Percentiles rank a stretch among this genome's conserved stretches.
These are phyloP conservation scores for Etheostoma perlongum DNA, from an alignment of 2,797 vertebrate genomes.

Conservation along the genomic window DNA sequence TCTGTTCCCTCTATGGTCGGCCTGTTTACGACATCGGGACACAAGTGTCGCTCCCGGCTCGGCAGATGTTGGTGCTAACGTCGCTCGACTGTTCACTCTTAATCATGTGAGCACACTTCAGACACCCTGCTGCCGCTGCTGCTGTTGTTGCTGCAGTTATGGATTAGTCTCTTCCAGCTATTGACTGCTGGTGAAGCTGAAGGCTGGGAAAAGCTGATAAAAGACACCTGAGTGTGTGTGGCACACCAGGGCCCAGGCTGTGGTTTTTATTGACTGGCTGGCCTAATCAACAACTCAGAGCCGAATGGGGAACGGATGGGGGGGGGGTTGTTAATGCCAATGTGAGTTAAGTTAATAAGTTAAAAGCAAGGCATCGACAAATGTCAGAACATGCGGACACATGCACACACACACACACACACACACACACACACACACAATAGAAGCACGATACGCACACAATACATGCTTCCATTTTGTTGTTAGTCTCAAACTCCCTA, in stretches of 20 bases:
- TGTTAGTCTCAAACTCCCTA: background rate
- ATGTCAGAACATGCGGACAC: background rate
- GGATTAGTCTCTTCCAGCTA: conserved; percentile 77
- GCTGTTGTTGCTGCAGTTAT: conserved; percentile 66
- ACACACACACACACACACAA: too few species aligned
- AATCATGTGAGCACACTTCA: conserved; percentile 67
- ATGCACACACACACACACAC: background rate
- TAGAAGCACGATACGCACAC: background rate
- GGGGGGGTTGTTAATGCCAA: conserved; percentile 50
- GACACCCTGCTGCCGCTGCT: conserved; percentile 43
- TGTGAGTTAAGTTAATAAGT: conserved; percentile 22
- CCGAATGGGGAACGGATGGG: conserved; percentile 45
- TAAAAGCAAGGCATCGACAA: conserved; percentile 12
- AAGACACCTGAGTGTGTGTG: conserved; percentile 69
- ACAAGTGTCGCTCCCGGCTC: conserved; percentile 57
- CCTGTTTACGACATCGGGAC: conserved; percentile 48
- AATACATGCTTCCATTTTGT: background rate
- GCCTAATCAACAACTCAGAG: conserved; percentile 69
- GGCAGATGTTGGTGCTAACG: conserved; percentile 71
- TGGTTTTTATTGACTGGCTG: conserved; percentile 72
- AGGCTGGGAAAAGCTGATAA: conserved; percentile 77
- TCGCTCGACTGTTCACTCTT: conserved; percentile 67
- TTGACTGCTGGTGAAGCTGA: conserved; percentile 66
- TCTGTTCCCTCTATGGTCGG: conserved; percentile 49
- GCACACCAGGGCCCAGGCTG: conserved; percentile 36